Evolutionary conservation across 2,888 invertebrate species (phyloP), one percentile per base, ranked within the genome.

Genomic region (Pyrochroa serraticornis): DNA sequence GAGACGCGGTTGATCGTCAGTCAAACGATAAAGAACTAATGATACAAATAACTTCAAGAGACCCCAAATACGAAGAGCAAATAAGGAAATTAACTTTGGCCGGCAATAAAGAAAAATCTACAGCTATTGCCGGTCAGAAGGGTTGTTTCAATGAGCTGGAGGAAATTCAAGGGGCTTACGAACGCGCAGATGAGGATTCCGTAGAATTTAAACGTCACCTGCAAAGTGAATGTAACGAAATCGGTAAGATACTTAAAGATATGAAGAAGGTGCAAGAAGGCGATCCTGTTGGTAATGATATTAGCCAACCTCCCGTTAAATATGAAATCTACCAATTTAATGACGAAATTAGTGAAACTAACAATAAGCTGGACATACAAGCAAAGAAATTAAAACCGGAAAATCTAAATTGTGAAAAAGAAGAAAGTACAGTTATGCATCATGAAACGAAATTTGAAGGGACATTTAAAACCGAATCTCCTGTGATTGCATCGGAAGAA

Each of bases 121-220:
- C 69, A 39, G 69, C 68, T 0, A 66, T 77, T 5, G 64, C 73
- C 54, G 62, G 68, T 3, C 77, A 77, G 58, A 74, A 75, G 53
- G 64, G 70, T 31, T 77, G 77, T 50, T 77, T 77, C 43, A 62
- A 62, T 7, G 77, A 77, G 54, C 57, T 77, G 54, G 63, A 73
- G 47, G 72, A 74, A 39, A 77, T 75, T 33, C 72, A 75, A 63
- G 62, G 58, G 6, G 74, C 74, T 7, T 75, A 75, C 45, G 68
- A 69, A 42, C 48, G 62, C 37, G 69, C 69, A 7, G 69, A 70
- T 14, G 47, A 59, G 35, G 61, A 64, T 51, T 57, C 9, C 50
- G 39, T 30, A 37, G 58, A 58, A 52, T 42, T 36, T 49, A 49
- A 57, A 58, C 44, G 55, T 58, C 31, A 46, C 60, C 0, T 55